Evolutionary conservation across 2,888 invertebrate species (phyloP).

Genomic region (Ganaspis brasiliensis): DNA sequence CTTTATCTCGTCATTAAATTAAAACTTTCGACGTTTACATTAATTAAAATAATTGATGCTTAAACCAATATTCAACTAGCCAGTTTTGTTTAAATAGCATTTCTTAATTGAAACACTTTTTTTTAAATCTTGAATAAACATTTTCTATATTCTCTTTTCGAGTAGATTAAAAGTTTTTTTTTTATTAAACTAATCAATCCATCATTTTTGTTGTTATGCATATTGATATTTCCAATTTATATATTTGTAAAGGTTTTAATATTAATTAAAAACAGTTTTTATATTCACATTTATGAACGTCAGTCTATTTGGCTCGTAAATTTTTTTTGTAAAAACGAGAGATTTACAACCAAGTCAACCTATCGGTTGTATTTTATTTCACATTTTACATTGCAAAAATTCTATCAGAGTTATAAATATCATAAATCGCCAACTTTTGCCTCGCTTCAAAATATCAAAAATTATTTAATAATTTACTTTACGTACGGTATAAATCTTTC

Average conservation of each 20-base stretch:
- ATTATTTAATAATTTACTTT: constrained; percentile 3
- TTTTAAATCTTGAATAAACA: too few species aligned
- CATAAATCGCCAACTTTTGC: not conserved
- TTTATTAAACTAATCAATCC: too few species aligned
- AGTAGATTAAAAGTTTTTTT: too few species aligned
- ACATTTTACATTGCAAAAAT: constrained; percentile 1
- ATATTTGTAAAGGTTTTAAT: not conserved
- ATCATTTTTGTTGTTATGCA: too few species aligned
- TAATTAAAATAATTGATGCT: not conserved
- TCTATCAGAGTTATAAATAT: not conserved
- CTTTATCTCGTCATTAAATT: constrained; percentile 10
- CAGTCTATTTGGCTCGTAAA: not conserved
- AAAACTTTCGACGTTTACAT: not conserved
- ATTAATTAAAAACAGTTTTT: not conserved
- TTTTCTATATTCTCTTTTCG: too few species aligned
- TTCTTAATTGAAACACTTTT: too few species aligned
- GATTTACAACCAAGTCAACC: constrained; percentile 1
- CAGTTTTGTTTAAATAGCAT: too few species aligned
- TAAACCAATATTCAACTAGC: too few species aligned
- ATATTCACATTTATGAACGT: not conserved
- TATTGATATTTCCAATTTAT: too few species aligned
- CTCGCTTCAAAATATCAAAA: not conserved
- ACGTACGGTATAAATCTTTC: not conserved
- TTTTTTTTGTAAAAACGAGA: not conserved
- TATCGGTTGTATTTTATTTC: constrained; percentile 6